Conservation (phyloP, 2,113 vertebrate species). For the Phalacrocorax aristotelis region DNA sequence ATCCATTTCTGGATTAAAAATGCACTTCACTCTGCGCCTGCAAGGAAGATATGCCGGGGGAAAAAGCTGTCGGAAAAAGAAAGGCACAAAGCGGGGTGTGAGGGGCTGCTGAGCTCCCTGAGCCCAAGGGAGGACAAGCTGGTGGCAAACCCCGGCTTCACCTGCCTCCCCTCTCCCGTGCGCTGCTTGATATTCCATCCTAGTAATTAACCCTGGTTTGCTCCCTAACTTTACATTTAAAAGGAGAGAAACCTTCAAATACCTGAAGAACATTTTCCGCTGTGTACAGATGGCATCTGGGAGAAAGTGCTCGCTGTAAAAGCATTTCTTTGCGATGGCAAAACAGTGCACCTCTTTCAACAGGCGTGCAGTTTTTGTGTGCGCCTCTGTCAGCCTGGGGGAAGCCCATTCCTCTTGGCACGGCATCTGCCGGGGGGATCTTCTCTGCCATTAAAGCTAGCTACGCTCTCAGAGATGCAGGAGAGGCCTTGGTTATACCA, state of each 20-base stretch:
- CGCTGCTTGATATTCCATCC: not conserved
- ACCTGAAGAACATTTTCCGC: not conserved
- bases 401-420: not conserved
- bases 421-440: not conserved
- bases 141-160: not conserved
- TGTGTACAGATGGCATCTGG: not conserved
- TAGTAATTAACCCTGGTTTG: not conserved
- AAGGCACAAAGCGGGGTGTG: rapidly evolving
- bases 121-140: not conserved
- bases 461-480: not conserved
- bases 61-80: not conserved
- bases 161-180: not conserved
- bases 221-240: not conserved
- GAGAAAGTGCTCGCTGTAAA: not conserved
- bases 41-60: not conserved
- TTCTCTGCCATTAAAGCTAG: not conserved
- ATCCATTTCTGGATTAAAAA: not conserved
- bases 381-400: not conserved
- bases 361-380: not conserved
- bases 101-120: not conserved
- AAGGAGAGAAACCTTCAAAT: not conserved
- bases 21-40: not conserved
- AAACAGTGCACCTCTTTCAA: not conserved
- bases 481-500: not conserved
- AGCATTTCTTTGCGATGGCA: not conserved